Evolutionary conservation across 2,797 vertebrate genomes (phyloP).

Genomic region (Lutjanus campechanus): DNA sequence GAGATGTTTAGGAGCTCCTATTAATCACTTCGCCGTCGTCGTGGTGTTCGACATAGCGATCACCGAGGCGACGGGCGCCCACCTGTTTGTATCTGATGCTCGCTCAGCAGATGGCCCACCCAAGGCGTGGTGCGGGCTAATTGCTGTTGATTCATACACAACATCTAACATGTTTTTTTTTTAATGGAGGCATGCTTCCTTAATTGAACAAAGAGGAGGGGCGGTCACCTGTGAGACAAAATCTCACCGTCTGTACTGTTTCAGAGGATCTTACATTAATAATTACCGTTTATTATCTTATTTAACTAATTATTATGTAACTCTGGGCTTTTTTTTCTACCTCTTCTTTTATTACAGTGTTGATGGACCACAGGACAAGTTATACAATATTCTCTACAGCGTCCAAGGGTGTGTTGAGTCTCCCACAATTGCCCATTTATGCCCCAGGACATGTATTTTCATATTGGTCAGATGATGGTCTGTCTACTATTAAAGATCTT

Average conservation of each 20-base stretch:
- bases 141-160: conserved; percentile 76
- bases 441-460: too few relatives aligned
- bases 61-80: conserved; percentile 52
- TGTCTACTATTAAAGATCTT: too few relatives aligned
- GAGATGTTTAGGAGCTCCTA: conserved; percentile 53
- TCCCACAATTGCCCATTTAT: too few relatives aligned
- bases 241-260: not conserved
- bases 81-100: conserved; percentile 72
- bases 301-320: not conserved
- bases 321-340: not conserved
- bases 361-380: too few relatives aligned
- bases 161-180: conserved; percentile 52
- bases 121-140: conserved; percentile 66
- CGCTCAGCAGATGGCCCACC: conserved; percentile 75
- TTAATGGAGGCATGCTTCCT: conserved; percentile 54
- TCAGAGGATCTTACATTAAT: conserved; percentile 16
- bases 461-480: too few relatives aligned
- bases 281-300: conserved; percentile 4
- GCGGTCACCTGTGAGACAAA: conserved; percentile 27
- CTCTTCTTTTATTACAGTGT: not conserved
- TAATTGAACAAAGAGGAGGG: conserved; percentile 33
- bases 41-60: conserved; percentile 33
- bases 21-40: conserved; percentile 64
- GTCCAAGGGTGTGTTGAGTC: too few relatives aligned
- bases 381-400: too few relatives aligned